Evolutionary conservation across 2,113 vertebrate genomes (phyloP), one percentile per base, ranked within the genome.

Genomic region (Steatornis caripensis): DNA sequence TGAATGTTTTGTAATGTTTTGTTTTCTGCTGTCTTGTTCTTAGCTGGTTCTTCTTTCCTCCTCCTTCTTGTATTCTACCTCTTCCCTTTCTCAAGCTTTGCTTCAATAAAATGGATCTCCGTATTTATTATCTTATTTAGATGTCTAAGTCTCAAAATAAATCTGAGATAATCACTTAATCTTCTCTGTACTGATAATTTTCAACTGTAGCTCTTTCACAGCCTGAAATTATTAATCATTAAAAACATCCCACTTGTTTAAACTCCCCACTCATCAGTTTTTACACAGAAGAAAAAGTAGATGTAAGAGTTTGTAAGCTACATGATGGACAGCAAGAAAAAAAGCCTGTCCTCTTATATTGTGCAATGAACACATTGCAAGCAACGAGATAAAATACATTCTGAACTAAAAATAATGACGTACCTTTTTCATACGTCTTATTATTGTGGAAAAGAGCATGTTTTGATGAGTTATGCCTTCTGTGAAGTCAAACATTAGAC

Each of bases 311-410:
- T 94, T 83, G 27, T 77, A 46, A 87, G n/a, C 2, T 51, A 53
- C 32, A 39, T 34, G 65, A 55, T 55, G 23, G 21, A 19, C 1
- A 71, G 10, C 6, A 80, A 57, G 34, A 26, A 58, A 81, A 45
- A 65, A 84, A 48, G 0, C 4, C 11, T 27, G n/a, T 1, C 1
- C 10, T 64, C 11, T 23, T 43, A 20, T 11, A 12, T 0, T n/a
- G 1, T 32, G 15, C 7, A 92, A 51, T 22, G 32, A 57, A 66
- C 32, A 36, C 4, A 36, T 15, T 61, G 11, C 9, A 94, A 85
- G 6, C 3, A 46, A 62, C 11, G 6, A 1, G 12, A 4, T 60
- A 46, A 92, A 84, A 76, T 30, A 57, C 3, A 58, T 45, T 83
- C 22, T 83, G 26, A 60, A 71, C 10, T 45, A 29, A 64, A 87